A percentile compares a stretch with the other conserved stretches of the same genome.
Evolutionary conservation across 1,140 invertebrate species (phyloP).

Genomic region (Samia ricini): DNA sequence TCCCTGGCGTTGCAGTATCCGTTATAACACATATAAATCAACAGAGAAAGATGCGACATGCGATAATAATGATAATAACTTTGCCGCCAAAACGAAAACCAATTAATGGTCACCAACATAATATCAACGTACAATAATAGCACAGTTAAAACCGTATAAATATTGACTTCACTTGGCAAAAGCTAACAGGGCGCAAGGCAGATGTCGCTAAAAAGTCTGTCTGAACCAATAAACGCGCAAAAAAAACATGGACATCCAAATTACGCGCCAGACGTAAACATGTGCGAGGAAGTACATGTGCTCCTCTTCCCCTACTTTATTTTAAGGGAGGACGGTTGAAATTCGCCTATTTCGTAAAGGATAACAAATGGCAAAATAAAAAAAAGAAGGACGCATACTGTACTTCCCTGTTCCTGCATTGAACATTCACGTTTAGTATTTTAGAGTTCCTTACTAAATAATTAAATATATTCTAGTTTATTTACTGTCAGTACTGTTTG

Average conservation of each 20-base stretch:
- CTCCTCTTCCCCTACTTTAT: not conserved
- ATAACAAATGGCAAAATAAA: not conserved
- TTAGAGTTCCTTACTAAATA: not conserved
- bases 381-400: not conserved
- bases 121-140: no score
- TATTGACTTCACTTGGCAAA: not conserved
- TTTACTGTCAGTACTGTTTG: no score
- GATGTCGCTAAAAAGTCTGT: not conserved
- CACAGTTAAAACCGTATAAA: no score
- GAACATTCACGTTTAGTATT: not conserved
- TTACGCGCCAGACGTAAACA: not conserved
- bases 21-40: no score
- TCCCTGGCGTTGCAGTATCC: no score
- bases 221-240: not conserved
- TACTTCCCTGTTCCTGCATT: not conserved
- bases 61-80: no score
- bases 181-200: not conserved
- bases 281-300: not conserved
- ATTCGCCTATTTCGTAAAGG: not conserved
- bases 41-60: no score
- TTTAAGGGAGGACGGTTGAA: not conserved
- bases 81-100: no score
- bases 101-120: no score
- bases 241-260: not conserved
- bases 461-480: no score